phyloP scores from a whole-genome alignment of 2,888 invertebrate species.

The Cantharis rustica region DNA sequence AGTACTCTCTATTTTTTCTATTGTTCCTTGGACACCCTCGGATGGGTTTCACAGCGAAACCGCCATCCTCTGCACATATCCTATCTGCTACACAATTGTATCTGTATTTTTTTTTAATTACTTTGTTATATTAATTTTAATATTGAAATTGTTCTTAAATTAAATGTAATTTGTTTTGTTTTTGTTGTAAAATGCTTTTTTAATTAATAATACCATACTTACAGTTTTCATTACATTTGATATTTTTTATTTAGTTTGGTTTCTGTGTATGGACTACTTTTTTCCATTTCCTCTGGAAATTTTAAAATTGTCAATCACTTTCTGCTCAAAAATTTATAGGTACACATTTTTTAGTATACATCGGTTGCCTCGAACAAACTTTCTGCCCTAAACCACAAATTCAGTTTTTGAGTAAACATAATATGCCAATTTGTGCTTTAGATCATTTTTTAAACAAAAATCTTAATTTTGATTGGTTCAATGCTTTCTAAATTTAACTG shows the following conservation, averaged over 20 bases:
- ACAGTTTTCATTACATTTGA: slow-evolving; percentile 69
- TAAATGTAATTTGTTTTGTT: slow-evolving; percentile 78
- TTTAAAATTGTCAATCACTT: not conserved
- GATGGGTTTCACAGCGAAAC: slow-evolving; percentile 38
- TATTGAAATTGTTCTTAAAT: slow-evolving; percentile 76
- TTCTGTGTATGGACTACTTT: slow-evolving; percentile 23
- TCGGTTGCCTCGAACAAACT: not conserved
- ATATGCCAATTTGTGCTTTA: too few species aligned
- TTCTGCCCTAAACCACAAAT: too few species aligned
- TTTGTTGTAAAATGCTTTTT: slow-evolving; percentile 75
- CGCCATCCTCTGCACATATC: slow-evolving; percentile 57
- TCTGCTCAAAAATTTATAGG: not conserved
- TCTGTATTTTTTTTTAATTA: slow-evolving; percentile 60
- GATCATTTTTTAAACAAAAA: not conserved
- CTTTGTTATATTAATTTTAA: slow-evolving; percentile 66
- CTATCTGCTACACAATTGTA: slow-evolving; percentile 59
- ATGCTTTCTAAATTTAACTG: not conserved
- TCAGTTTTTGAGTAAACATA: too few species aligned
- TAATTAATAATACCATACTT: slow-evolving; percentile 76
- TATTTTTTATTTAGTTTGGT: slow-evolving; percentile 54
- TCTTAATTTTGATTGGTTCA: not conserved
- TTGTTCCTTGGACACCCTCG: slow-evolving; percentile 48
- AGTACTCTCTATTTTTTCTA: slow-evolving; percentile 54
- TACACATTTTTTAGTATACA: not conserved
- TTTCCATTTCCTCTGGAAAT: not conserved